Conservation (phyloP, 2,113 vertebrate genomes). For the Eretmochelys imbricata region DNA sequence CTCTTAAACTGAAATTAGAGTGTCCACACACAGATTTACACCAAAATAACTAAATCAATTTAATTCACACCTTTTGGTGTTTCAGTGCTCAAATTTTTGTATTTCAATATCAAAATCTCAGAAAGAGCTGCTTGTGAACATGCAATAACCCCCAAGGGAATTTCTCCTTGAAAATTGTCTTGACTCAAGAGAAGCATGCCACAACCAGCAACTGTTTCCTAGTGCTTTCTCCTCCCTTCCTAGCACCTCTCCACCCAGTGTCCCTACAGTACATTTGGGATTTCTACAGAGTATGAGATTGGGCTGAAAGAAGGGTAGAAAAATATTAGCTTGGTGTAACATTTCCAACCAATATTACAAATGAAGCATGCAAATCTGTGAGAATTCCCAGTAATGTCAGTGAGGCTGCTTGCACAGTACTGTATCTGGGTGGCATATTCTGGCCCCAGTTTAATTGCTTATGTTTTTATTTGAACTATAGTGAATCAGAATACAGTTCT, state of each 20-base stretch:
- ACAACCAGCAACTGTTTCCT: neutral
- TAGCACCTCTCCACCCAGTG: neutral
- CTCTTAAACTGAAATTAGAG: neutral
- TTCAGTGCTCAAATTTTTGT: neutral
- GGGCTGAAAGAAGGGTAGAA: neutral
- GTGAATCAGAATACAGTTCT: slow-evolving; percentile 26
- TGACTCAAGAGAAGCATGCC: neutral
- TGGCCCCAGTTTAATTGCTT: slow-evolving; percentile 7
- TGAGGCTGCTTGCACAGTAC: neutral
- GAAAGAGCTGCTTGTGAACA: neutral
- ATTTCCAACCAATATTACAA: neutral
- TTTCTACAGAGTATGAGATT: neutral
- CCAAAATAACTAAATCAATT: neutral
- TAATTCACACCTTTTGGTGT: neutral
- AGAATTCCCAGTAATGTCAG: neutral
- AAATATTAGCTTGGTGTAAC: neutral
- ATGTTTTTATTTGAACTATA: slow-evolving; percentile 13
- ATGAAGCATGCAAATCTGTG: neutral
- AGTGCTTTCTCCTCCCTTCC: neutral
- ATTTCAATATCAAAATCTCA: neutral
- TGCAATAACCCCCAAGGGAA: neutral
- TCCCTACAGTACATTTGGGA: neutral
- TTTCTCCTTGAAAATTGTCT: neutral
- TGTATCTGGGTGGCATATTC: neutral
- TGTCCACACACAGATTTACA: neutral